Base-by-base conservation (phyloP, 2,113 vertebrate genomes). In the Typhlomys cinereus region DNA sequence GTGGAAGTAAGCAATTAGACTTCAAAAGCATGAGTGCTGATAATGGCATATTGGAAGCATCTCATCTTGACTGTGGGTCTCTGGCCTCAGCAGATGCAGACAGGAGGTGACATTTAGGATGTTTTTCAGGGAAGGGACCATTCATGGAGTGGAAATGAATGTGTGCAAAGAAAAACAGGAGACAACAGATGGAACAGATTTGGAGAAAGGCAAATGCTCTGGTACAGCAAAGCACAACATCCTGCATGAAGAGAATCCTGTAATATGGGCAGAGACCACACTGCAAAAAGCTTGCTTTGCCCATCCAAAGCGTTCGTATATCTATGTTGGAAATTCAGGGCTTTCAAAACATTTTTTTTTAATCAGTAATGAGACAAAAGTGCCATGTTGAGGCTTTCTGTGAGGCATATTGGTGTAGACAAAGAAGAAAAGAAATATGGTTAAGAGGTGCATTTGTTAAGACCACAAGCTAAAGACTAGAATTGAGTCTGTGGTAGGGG, bases 361-460 rank as follows among this genome's bases (percentile, higher is more conserved):
- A n/a, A 83, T 70, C 74, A 59, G 61, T 21, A 41, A 46, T n/a
- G 31, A 46, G 23, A n/a, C 71, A 88, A 85, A 57, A 48, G 18
- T 70, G 57, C 21, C n/a, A 34, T 69, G 21, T 52, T 88, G 85
- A 90, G 39, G 34, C 41, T 52, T 79, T 2, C 41, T 90, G 87
- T 86, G 62, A 75, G 69, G 82, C 21, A 1, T 36, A 48, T 14
- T 36, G 71, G 46, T 10, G 48, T 50, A 50, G 27, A 83, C 57
- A 57, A 93, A 57, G 86, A 39, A 74, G 52, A 59, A 57, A 48
- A 18, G 13, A 50, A 23, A 48, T 18, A 12, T 18, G 46, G 27
- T 71, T 62, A 59, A 29, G 79, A 86, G 27, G 46, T 73, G 57
- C 34, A 31, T 93, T 61, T 88, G 76, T 90, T 59, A 91, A 91